A percentile compares a stretch with the other conserved stretches of the same genome.
Evolutionary conservation across 2,113 vertebrate species (phyloP).

Genomic region (Siniperca knerii): DNA sequence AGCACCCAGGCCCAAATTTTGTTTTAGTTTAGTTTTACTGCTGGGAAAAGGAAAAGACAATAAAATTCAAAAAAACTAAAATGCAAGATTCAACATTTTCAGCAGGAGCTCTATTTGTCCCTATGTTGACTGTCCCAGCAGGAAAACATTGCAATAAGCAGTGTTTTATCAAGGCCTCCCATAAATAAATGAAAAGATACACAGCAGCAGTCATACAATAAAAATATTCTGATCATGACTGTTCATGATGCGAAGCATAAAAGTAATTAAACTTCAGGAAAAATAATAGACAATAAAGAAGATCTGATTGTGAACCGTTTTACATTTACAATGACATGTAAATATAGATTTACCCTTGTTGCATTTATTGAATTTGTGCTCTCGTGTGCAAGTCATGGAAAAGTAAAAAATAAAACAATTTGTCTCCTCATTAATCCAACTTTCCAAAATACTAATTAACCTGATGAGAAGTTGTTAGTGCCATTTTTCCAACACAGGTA

Average conservation of each 20-base stretch:
- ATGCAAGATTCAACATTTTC: not conserved
- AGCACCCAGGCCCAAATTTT: not conserved
- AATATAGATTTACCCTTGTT: not conserved
- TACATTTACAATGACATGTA: not conserved
- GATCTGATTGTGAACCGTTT: not conserved
- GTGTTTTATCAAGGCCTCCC: not conserved
- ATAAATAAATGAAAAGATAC: not conserved
- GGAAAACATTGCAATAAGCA: not conserved
- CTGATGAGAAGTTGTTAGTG: not conserved
- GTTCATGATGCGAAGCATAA: not conserved
- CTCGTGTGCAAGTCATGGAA: not conserved
- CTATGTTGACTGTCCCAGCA: not conserved
- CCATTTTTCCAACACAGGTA: not conserved
- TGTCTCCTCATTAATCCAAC: not conserved
- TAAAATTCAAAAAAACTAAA: not conserved
- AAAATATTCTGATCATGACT: not conserved
- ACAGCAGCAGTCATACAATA: not conserved
- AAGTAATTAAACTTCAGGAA: not conserved
- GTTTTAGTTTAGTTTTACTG: not conserved
- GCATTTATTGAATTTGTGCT: not conserved
- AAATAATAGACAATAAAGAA: not conserved
- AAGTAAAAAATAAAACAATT: not conserved
- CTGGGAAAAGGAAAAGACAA: not conserved
- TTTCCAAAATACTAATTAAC: constrained; percentile 5
- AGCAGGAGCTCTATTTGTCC: too few species aligned